A percentile compares a stretch with the other conserved stretches of the same genome.
Evolutionary conservation across 2,113 vertebrate species (phyloP).

Genomic region (Neoarius graeffei): DNA sequence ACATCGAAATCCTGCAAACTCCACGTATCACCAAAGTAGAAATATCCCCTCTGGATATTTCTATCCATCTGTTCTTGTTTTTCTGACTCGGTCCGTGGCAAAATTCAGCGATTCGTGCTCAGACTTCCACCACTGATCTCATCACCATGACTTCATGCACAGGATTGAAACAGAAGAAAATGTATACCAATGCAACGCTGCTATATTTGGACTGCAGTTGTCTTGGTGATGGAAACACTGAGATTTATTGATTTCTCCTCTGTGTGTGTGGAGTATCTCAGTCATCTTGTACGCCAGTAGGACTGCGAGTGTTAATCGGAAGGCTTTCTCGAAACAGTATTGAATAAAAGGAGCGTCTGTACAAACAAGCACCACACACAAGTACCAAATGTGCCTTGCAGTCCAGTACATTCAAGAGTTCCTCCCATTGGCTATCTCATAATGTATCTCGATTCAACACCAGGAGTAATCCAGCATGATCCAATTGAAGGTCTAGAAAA

Average conservation of each 20-base stretch:
- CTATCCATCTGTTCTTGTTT: background rate
- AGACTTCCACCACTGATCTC: background rate
- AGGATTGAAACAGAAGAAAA: background rate
- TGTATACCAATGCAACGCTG: background rate
- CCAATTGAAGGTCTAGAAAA: background rate
- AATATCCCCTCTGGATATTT: too few relatives aligned
- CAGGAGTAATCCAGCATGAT: background rate
- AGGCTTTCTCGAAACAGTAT: background rate
- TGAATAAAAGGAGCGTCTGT: background rate
- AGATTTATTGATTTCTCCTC: constrained; percentile 13
- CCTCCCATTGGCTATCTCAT: background rate
- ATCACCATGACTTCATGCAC: constrained; percentile 13
- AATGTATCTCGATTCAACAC: background rate
- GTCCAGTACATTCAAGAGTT: background rate
- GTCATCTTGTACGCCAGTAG: background rate
- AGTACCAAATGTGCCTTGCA: background rate
- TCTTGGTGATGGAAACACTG: constrained; percentile 33
- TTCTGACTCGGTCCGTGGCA: background rate
- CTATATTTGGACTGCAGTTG: constrained; percentile 37
- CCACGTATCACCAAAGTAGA: too few relatives aligned
- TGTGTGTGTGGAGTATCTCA: background rate
- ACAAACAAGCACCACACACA: background rate
- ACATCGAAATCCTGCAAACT: too few relatives aligned
- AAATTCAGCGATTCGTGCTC: background rate
- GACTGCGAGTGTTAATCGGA: background rate